Base-by-base conservation (phyloP, 2,888 invertebrate genomes). In the Aethes cnicana region DNA sequence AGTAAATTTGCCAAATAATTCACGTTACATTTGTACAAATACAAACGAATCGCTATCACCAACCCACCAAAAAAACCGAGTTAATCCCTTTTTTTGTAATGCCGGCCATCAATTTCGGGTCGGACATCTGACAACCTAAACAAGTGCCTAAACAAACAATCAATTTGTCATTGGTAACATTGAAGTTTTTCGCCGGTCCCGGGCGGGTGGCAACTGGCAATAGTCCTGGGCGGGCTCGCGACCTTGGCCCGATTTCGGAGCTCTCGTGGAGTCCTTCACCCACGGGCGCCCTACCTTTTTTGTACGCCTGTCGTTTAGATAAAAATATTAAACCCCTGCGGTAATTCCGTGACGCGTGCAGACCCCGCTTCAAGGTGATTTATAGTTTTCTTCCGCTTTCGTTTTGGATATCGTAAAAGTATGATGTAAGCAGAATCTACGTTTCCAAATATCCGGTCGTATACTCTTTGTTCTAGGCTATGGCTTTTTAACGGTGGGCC, bases 221-320 rank as follows among this genome's bases (percentile, higher is more conserved):
- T 30, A 18, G 9, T 20, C 36, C 23, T 21, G 23, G 33, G n/a
- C 25, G 23, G 33, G n/a, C 25, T 21, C 28, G 44, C 53, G 56
- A 57, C 64, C 63, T 64, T 65, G 61, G 54, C 63, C 61, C 43
- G 21, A 35, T 59, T 61, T 58, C 41, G 48, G 32, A 25, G 33
- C 33, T 25, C 44, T 30, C 28, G 43, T 14, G 30, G 17, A 36
- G 32, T 44, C 50, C 50, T 44, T 39, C 36, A 44, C 42, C 43
- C 43, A 36, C 35, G 44, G 14, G 25, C 23, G 16, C 18, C 18
- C 16, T 33, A 33, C 36, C 44, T 30, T 48, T 55, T 56, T 53
- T 56, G 33, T 36, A 32, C 18, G 47, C 16, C 48, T 54, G 47
- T 49, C 49, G 21, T 54, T 55, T 41, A 50, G 53, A 57, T 55